These are phyloP conservation scores for Periophthalmus modestus DNA, from an alignment of 2,113 vertebrate genomes.

Conservation along the genomic window DNA sequence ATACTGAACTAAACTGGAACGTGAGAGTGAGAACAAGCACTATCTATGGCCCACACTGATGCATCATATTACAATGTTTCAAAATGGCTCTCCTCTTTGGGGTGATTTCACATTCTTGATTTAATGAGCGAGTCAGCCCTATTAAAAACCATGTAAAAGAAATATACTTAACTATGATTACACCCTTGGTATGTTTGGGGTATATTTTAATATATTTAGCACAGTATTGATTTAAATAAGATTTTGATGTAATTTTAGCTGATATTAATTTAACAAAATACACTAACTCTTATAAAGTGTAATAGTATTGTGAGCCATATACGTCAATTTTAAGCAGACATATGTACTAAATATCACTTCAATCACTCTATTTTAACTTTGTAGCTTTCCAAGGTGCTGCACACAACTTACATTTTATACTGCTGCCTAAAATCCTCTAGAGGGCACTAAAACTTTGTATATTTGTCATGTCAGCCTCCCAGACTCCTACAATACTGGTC, in stretches of 20 bases:
- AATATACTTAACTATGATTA: no score
- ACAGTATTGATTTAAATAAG: neutral
- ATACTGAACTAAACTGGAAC: slow-evolving; percentile 1
- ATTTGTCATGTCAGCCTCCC: slow-evolving; percentile 37
- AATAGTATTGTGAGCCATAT: no score
- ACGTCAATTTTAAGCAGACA: no score
- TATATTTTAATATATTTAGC: neutral
- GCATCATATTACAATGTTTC: neutral
- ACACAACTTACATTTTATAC: neutral
- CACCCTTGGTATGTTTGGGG: no score
- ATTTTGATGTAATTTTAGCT: neutral
- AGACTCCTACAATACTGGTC: slow-evolving; percentile 43
- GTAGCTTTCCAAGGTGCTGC: neutral
- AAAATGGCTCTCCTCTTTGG: neutral
- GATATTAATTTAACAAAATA: neutral
- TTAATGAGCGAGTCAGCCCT: neutral
- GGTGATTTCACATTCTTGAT: neutral
- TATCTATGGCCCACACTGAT: slow-evolving; percentile 14
- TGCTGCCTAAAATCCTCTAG: slow-evolving; percentile 35
- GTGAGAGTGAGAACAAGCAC: slow-evolving; percentile 10
- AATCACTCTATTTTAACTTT: neutral
- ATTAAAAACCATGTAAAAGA: neutral
- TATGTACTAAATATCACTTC: no score
- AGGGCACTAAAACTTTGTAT: slow-evolving; percentile 47
- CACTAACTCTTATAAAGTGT: neutral